These are phyloP conservation scores for Embiotoca jacksoni DNA, from an alignment of 2,113 vertebrate species.

Conservation along the genomic window DNA sequence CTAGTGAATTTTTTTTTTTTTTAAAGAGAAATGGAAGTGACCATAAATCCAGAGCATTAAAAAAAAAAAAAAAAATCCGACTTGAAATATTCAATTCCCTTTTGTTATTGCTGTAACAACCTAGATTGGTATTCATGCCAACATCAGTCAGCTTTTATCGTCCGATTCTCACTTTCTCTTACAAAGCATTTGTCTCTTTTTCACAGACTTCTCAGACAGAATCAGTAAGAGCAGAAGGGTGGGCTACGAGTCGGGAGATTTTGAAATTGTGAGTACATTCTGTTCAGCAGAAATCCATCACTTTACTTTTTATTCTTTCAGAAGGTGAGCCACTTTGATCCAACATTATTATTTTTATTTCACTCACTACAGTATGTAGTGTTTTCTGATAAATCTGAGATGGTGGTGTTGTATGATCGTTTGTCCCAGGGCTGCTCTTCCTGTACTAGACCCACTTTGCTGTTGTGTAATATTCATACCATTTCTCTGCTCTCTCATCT, in stretches of 20 bases:
- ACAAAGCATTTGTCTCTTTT: conserved; percentile 31
- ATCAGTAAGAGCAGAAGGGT: conserved; percentile 91
- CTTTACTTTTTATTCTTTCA: conserved; percentile 6
- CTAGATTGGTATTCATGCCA: neutral
- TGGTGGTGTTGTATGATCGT: neutral
- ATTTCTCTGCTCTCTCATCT: neutral
- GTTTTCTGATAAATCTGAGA: conserved; percentile 21
- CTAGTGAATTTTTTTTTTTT: too few species aligned
- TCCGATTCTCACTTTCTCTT: neutral
- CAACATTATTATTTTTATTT: conserved; percentile 1
- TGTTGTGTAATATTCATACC: conserved; percentile 10
- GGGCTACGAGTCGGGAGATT: conserved; percentile 95
- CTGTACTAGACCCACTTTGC: neutral
- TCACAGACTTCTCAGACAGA: conserved; percentile 94
- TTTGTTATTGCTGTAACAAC: neutral
- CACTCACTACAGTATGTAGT: neutral
- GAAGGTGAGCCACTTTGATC: neutral
- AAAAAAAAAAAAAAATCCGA: too few species aligned
- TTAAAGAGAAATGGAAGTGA: too few species aligned
- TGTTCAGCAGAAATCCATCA: neutral
- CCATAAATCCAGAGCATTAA: too few species aligned
- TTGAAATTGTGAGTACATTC: conserved; percentile 90
- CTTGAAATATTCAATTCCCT: neutral
- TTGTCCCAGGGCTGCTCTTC: neutral
- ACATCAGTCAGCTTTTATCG: neutral